Evolutionary conservation across 2,797 vertebrate species (phyloP).

Genomic region (Sebastes hopkinsi): DNA sequence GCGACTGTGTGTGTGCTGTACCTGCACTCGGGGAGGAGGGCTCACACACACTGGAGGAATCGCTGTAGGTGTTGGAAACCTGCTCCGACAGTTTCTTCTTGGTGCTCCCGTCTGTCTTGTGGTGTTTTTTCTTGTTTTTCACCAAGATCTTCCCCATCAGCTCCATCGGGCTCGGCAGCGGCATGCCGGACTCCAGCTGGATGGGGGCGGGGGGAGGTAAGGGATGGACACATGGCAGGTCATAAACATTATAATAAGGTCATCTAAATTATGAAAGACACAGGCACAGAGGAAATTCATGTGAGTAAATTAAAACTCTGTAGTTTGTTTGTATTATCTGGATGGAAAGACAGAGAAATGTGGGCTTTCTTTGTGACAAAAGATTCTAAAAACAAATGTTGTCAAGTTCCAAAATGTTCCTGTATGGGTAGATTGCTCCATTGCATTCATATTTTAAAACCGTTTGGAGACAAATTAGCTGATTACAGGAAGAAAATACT

Average conservation of each 20-base stretch:
- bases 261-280: background rate
- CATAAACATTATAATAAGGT: background rate
- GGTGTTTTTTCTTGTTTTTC: conserved; percentile 98
- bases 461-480: background rate
- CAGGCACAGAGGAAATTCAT: background rate
- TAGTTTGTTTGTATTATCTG: background rate
- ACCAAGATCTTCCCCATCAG: conserved; percentile 97
- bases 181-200: conserved; percentile 90
- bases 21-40: conserved; percentile 94
- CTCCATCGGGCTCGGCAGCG: conserved; percentile 94
- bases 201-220: background rate
- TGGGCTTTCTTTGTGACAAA: background rate
- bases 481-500: background rate
- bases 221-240: background rate
- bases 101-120: conserved; percentile 88
- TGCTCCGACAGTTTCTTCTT: conserved; percentile 97
- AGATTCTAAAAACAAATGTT: background rate
- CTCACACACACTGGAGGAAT: conserved; percentile 93
- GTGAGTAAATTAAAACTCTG: background rate
- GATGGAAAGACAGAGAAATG: background rate
- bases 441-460: background rate
- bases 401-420: background rate
- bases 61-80: conserved; percentile 93
- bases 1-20: conserved; percentile 57
- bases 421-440: background rate